These are phyloP conservation scores for Vanessa tameamea DNA, from an alignment of 1,140 invertebrate genomes.

Conservation along the genomic window DNA sequence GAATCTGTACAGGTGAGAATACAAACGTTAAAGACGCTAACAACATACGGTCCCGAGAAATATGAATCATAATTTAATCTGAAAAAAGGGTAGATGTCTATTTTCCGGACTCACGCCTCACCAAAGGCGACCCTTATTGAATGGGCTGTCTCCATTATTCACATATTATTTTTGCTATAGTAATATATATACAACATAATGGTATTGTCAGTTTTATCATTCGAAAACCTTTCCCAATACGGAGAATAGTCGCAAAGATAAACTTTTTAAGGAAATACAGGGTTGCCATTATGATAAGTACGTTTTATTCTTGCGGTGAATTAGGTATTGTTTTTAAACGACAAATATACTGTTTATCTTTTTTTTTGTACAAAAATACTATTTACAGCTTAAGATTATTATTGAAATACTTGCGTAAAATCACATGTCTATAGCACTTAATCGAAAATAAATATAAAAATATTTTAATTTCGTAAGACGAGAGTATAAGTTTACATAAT, in stretches of 20 bases:
- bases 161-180: conserved; percentile 51
- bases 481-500: neutral
- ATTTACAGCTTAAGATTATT: too few relatives aligned
- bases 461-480: neutral
- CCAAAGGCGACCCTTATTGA: conserved; percentile 63
- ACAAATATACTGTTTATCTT: too few relatives aligned
- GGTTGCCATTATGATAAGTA: conserved; percentile 6
- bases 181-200: conserved; percentile 42
- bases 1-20: conserved; percentile 19
- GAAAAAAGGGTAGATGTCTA: conserved; percentile 65
- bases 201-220: conserved; percentile 41
- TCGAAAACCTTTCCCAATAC: conserved; percentile 22
- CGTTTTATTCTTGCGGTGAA: neutral
- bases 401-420: too few relatives aligned
- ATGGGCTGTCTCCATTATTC: conserved; percentile 63
- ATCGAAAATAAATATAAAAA: neutral
- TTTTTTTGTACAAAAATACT: too few relatives aligned
- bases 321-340: neutral
- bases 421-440: too few relatives aligned
- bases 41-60: conserved; percentile 55
- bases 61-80: conserved; percentile 71
- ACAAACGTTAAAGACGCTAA: conserved; percentile 39
- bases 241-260: conserved; percentile 9
- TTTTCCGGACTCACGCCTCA: conserved; percentile 59
- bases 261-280: conserved; percentile 6